Conservation (phyloP, 2,113 vertebrate species). For the Desmodus rotundus region DNA sequence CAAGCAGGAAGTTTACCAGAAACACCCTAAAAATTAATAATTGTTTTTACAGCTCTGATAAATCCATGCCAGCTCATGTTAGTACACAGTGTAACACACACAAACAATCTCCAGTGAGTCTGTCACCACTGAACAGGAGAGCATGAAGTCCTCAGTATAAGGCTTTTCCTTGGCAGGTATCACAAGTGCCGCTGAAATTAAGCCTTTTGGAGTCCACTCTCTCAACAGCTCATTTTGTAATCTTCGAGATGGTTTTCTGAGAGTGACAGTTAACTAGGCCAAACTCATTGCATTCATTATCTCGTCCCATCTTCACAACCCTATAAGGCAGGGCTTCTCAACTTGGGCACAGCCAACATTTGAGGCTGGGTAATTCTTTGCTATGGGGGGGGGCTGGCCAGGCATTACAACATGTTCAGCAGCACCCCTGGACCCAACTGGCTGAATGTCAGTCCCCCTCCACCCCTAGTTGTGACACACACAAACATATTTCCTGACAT, state of each 20-base stretch:
- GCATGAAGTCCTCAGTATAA: neutral
- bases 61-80: neutral
- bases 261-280: neutral
- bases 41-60: slow-evolving; percentile 41
- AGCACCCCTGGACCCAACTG: neutral
- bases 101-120: neutral
- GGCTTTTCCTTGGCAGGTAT: neutral
- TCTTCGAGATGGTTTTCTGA: neutral
- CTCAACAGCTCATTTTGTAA: neutral
- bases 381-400: neutral
- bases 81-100: slow-evolving; percentile 47
- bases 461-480: neutral
- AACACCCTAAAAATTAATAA: slow-evolving; percentile 68
- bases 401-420: neutral
- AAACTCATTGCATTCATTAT: neutral
- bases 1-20: slow-evolving; percentile 72
- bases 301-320: neutral
- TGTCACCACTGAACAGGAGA: neutral
- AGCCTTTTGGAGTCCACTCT: neutral
- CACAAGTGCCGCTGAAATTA: neutral
- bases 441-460: neutral
- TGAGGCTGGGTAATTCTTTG: neutral
- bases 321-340: neutral
- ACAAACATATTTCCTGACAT: neutral
- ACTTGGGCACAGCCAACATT: neutral